Evolutionary conservation across 2,888 invertebrate species (phyloP), one percentile per base, ranked within the genome.

Genomic region (Phyllotreta striolata): DNA sequence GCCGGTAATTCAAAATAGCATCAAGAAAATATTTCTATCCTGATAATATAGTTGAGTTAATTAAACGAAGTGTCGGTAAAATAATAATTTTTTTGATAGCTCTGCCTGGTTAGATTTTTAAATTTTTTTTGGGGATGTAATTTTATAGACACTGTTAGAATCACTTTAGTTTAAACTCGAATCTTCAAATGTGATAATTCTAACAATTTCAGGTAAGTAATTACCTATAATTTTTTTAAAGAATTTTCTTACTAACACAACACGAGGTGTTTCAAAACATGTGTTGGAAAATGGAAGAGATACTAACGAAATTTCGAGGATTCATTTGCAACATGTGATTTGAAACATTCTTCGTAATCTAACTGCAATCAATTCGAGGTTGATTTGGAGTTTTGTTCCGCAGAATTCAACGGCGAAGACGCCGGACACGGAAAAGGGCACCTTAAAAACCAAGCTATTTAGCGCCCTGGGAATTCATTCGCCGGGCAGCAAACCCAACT

Each of bases 361-460:
- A 57, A 44, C 7, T 57, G 51, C 44, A 38, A 58, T 59, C 10
- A 41, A n/a, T 13, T 10, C 14, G 61, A 64, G 57, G 49, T 52
- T 37, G 63, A 66, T 63, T 40, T 49, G 41, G 72, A 63, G 64
- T 73, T 63, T 78, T 82, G n/a, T 80, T 83, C 81, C 78, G 81
- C 83, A 85, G 83, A 80, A 82, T 82, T 84, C 86, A 85, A 87
- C 87, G 84, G 84, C 85, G 84, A 84, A 88, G 84, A 84, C 88
- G 81, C 85, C 86, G 83, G 86, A 88, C 83, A 84, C 88, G 86
- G 87, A 87, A 84, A 84, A 83, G 83, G 87, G 89, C 85, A 90
- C 91, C 85, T 86, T 92, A 81, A 92, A 91, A 87, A 91, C 89
- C 83, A 92, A 92, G 88, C 86, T 92, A 82, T 91, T 92, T 86